Percentiles rank a stretch among this genome's conserved stretches.
These are phyloP conservation scores for Parnassius orleans DNA, from an alignment of 2,888 invertebrate species.

Conservation along the genomic window DNA sequence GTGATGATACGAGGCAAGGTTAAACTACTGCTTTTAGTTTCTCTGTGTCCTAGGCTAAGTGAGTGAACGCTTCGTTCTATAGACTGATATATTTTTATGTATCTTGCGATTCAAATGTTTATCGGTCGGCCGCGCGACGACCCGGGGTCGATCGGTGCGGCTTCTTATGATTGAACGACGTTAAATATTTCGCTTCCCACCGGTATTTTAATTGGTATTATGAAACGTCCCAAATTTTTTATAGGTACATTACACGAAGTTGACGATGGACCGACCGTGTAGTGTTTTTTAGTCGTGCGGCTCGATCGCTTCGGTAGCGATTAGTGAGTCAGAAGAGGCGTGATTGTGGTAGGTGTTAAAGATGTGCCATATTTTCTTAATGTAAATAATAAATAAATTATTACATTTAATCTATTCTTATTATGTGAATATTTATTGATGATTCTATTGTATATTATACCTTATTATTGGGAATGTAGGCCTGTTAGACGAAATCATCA, in stretches of 20 bases:
- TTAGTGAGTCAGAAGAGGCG: constrained; percentile 26
- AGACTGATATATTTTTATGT: constrained; percentile 77
- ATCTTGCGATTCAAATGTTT: constrained; percentile 73
- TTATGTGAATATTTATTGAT: constrained; percentile 76
- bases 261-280: constrained; percentile 21
- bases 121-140: constrained; percentile 62
- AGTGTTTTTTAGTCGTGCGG: constrained; percentile 28
- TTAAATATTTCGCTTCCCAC: constrained; percentile 76
- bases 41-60: constrained; percentile 60
- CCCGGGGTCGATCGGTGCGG: constrained; percentile 40
- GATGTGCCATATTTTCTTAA: constrained; percentile 80
- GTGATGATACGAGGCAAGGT: constrained; percentile 8
- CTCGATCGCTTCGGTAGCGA: constrained; percentile 30
- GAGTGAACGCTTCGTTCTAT: constrained; percentile 70
- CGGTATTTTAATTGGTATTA: constrained; percentile 80
- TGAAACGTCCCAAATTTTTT: constrained; percentile 33
- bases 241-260: constrained; percentile 46
- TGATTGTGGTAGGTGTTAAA: constrained; percentile 66
- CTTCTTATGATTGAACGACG: constrained; percentile 55
- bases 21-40: constrained; percentile 45
- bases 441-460: constrained; percentile 52
- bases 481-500: constrained; percentile 60
- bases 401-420: constrained; percentile 57
- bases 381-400: constrained; percentile 78
- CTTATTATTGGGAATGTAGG: constrained; percentile 41